phyloP scores from a whole-genome alignment of 2,888 invertebrate species.

The Periphyllus acericola region DNA sequence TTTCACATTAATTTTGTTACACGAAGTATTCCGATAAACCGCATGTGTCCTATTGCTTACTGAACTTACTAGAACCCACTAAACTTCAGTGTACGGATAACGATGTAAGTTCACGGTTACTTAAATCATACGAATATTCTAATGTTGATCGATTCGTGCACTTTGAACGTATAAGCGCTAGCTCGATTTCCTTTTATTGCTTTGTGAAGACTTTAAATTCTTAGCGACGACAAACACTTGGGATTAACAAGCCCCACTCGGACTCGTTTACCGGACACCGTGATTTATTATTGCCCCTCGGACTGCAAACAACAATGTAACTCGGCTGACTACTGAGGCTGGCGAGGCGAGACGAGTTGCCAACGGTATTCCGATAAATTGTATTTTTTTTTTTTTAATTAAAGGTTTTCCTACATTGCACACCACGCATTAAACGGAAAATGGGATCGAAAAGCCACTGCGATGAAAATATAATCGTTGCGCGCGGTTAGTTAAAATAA shows the following conservation, averaged over 20 bases:
- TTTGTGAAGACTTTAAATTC: no score
- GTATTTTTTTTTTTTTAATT: not conserved
- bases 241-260: not conserved
- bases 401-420: not conserved
- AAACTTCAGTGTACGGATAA: no score
- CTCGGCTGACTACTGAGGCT: not conserved
- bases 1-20: no score
- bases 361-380: not conserved
- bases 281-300: not conserved
- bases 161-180: no score
- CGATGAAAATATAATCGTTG: not conserved
- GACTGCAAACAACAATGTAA: not conserved
- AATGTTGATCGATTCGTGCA: no score
- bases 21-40: no score
- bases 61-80: no score
- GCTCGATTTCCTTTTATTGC: no score
- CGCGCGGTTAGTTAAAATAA: not conserved
- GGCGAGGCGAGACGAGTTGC: not conserved
- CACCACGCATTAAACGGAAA: not conserved
- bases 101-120: no score
- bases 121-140: no score
- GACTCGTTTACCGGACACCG: not conserved
- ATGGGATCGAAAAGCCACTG: not conserved
- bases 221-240: not conserved
- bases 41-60: no score